Base-by-base conservation (phyloP, 2,113 vertebrate genomes). In the Gasterosteus nipponicus region DNA sequence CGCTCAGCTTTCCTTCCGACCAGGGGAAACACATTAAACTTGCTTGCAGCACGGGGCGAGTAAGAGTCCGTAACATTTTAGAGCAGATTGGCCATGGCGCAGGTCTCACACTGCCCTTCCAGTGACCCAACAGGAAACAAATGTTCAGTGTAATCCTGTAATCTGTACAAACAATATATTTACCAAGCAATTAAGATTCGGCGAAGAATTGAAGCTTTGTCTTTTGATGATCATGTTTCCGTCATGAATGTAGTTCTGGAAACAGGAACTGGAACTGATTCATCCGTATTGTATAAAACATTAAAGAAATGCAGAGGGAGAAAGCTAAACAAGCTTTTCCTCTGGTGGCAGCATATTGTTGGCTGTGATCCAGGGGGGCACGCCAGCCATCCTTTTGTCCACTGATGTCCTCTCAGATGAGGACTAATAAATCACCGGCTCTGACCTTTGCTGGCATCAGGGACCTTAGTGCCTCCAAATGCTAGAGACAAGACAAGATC, bases 371-470 rank as follows among this genome's bases (percentile, higher is more conserved):
- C 35, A 38, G n/a, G 51, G 10, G 74, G 70, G 47, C 71, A 77
- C 35, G 49, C 77, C 73, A 69, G 79, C 73, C 68, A 26, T 56
- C 78, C 78, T 73, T 53, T 42, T 69, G 77, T 77, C 69, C 81
- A 75, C 82, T 83, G 84, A 80, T 78, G 64, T 78, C 80, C 82
- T 81, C 84, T 70, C 78, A 59, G 71, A 73, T 80, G 67, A 83
- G 41, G 75, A 44, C 75, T 80, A 76, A 89, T 92, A 89, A 91
- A 92, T 91, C 89, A 91, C 70, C 16, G 5, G 53, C 78, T 77
- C 74, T 91, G 88, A 91, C 91, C 89, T 92, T 92, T 92, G 86
- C 68, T 82, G 78, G 81, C 88, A 81, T 31, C 81, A 14, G 79
- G 74, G 82, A 91, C 86, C 87, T 85, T 60, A 86, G 84, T 63